phyloP scores from a whole-genome alignment of 2,888 invertebrate genomes.

The Phrixothrix hirtus region DNA sequence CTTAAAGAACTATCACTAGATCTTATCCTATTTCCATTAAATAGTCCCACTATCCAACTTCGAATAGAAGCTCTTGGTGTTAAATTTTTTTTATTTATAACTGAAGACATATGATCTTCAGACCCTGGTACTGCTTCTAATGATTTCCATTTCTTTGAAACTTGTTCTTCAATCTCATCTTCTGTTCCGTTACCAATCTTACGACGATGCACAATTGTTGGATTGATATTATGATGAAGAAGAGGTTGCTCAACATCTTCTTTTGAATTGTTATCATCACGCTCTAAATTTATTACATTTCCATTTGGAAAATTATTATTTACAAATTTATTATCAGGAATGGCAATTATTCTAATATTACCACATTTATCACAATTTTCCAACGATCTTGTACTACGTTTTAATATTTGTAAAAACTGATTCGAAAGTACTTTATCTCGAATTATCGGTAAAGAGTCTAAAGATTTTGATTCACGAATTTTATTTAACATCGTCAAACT shows the following conservation, averaged over 20 bases:
- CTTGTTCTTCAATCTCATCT: slow-evolving; percentile 50
- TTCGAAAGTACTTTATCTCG: slow-evolving; percentile 32
- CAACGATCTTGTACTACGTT: slow-evolving; percentile 51
- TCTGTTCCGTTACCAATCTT: slow-evolving; percentile 48
- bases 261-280: slow-evolving; percentile 44
- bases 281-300: slow-evolving; percentile 54
- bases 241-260: slow-evolving; percentile 57
- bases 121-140: slow-evolving; percentile 67
- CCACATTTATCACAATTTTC: slow-evolving; percentile 59
- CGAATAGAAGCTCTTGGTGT: slow-evolving; percentile 67
- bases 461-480: slow-evolving; percentile 66
- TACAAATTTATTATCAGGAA: slow-evolving; percentile 56
- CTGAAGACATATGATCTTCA: slow-evolving; percentile 45
- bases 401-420: slow-evolving; percentile 29
- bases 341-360: slow-evolving; percentile 54
- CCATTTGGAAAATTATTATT: slow-evolving; percentile 63
- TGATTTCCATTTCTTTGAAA: slow-evolving; percentile 76
- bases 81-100: slow-evolving; percentile 63
- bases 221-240: slow-evolving; percentile 44
- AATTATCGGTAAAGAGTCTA: slow-evolving; percentile 64
- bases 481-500: slow-evolving; percentile 49
- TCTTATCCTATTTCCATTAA: slow-evolving; percentile 72
- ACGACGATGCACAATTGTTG: slow-evolving; percentile 44
- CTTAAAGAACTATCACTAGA: slow-evolving; percentile 65
- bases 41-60: slow-evolving; percentile 74